These are phyloP conservation scores for Clunio marinus DNA, from an alignment of 2,888 invertebrate genomes.

Conservation along the genomic window DNA sequence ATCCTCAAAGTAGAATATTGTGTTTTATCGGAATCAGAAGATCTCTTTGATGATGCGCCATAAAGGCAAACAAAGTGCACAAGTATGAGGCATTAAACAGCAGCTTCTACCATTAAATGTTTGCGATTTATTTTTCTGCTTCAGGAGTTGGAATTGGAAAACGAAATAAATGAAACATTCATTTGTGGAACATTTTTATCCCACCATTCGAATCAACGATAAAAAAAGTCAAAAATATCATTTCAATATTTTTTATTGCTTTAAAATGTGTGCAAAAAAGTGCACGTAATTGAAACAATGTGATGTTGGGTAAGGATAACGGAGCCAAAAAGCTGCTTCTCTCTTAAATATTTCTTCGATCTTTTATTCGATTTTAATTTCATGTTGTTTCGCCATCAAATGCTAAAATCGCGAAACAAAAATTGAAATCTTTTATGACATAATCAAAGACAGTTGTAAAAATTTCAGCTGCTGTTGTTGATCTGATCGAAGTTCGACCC, in stretches of 20 bases:
- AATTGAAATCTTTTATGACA: no score
- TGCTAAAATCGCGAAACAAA: no score
- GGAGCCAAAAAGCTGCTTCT: neutral
- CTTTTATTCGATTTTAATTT: neutral
- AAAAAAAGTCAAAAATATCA: no score
- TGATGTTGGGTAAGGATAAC: neutral
- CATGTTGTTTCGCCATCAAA: no score
- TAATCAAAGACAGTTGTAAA: no score
- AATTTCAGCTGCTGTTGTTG: no score
- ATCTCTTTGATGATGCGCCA: constrained; percentile 28
- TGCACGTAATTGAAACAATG: neutral
- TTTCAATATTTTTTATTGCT: no score
- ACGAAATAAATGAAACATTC: no score
- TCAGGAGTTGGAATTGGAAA: no score
- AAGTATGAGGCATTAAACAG: neutral
- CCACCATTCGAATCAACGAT: neutral
- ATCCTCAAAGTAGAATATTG: constrained; percentile 24
- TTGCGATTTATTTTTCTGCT: neutral
- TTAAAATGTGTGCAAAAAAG: no score
- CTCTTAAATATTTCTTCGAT: neutral
- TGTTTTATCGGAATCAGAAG: constrained; percentile 30
- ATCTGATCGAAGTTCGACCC: no score
- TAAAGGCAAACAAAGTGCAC: constrained; percentile 1
- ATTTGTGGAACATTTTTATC: no score
- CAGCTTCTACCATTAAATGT: neutral